phyloP scores from a whole-genome alignment of 2,113 vertebrate genomes.

The Atlantisia rogersi region DNA sequence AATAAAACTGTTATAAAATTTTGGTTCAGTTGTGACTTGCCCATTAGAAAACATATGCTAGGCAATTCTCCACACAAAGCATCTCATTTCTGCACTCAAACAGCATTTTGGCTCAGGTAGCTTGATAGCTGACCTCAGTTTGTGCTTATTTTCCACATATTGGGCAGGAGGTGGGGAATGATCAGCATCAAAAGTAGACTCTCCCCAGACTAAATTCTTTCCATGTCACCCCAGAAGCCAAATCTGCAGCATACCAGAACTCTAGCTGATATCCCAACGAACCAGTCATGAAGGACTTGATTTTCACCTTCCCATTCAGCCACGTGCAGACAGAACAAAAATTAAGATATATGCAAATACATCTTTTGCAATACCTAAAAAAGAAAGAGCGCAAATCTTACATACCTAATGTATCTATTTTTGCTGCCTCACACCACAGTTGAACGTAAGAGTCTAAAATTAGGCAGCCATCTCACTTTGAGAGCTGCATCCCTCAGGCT shows the following conservation, averaged over 20 bases:
- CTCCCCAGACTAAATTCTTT: not conserved
- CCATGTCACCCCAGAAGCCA: not conserved
- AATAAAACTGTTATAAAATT: not conserved
- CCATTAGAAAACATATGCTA: not conserved
- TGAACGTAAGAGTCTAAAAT: not conserved
- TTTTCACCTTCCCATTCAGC: not conserved
- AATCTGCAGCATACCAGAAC: not conserved
- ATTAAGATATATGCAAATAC: not conserved
- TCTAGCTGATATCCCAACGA: rapidly evolving
- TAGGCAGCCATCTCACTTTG: not conserved
- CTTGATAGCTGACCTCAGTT: not conserved
- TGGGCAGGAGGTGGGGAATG: not conserved
- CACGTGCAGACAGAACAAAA: not conserved
- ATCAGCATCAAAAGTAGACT: not conserved
- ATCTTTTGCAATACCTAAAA: not conserved
- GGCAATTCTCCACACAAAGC: not conserved
- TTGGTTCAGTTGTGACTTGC: not conserved
- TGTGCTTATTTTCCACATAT: not conserved
- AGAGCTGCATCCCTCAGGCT: not conserved
- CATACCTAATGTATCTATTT: not conserved
- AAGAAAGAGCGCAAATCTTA: not conserved
- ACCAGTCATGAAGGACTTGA: not conserved
- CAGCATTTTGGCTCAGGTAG: not conserved
- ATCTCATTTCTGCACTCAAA: not conserved
- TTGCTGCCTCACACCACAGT: not conserved